Evolutionary conservation across 2,888 invertebrate species (phyloP), one percentile per base, ranked within the genome.

Genomic region (Chaetogeoica ovagalla): DNA sequence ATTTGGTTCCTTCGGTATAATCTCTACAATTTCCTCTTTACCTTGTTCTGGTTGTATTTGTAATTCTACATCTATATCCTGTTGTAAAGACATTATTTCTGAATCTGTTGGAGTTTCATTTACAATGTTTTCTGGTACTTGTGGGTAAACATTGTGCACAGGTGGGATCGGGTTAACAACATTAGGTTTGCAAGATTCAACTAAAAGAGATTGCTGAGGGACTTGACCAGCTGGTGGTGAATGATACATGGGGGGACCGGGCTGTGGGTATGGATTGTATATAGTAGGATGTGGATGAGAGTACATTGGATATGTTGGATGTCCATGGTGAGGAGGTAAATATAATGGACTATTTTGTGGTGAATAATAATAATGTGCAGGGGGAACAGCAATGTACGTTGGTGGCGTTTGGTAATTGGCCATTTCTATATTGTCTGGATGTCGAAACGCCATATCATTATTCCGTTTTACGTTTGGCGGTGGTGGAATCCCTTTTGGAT

Each of bases 291-390:
- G 79, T 15, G 79, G 79, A 63, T 79, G 71, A 19, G 79, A 21
- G 15, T 79, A 79, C 79, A 79, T 71, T n/a, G 79, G 79, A 79
- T 79, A 79, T 19, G 79, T 71, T 30, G 79, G 79, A 43, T 79
- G 79, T 23, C 79, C 79, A 71, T 71, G 79, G 55, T 79, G 79
- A 30, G 75, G 75, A 5, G 79, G 79, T 30, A 79, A 62, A 19
- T 79, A 79, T 69, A 79, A 71, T 55, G 79, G 71, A 65, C 79
- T 79, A 71, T 79, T 79, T 79, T 79, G 79, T 39, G 79, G 70
- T 8, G 70, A 79, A 57, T 79, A 79, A 71, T 79, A 79, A 79
- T 79, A 71, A 71, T 79, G 79, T 63, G 79, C 71, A 70, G 70
- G 79, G 5, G 79, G 79, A 5, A 79, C 79, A 57, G 79, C 79